Base-by-base conservation (phyloP, 1,140 invertebrate genomes). In the Pissodes strobi region DNA sequence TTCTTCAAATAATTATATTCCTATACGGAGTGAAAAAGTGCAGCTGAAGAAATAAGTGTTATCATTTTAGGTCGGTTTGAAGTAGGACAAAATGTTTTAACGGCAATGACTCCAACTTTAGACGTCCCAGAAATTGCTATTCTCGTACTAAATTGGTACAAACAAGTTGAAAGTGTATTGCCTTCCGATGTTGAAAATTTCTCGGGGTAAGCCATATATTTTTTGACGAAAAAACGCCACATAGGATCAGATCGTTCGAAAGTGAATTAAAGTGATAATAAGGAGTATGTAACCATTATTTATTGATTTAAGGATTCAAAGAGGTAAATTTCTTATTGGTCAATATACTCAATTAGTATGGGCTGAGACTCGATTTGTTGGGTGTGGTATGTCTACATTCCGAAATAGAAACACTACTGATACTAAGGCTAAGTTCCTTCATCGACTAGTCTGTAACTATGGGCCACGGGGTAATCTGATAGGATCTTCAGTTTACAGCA, bases 271-370 rank as follows among this genome's bases (percentile, higher is more conserved):
- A n/a, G n/a, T n/a, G n/a, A n/a, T n/a, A n/a, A n/a, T n/a, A n/a
- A n/a, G n/a, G n/a, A n/a, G n/a, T n/a, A n/a, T n/a, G n/a, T n/a
- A n/a, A 48, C 10, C 15, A n/a, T 1, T 6, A 48, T 10, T 48
- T 10, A 34, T 51, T 21, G 0, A 21, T 53, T 53, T 53, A 45
- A 68, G 67, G 19, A 51, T 64, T 37, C 21, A 61, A 52, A 55
- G 61, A 60, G 61, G 67, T 23, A 49, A 57, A 51, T 53, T 21
- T 30, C 21, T 64, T 9, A 64, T 69, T 43, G 78, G 82, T 48
- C 82, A 83, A 62, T 85, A 83, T 70, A 83, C 82, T 0, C 83
- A 84, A 70, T 73, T 85, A 49, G 69, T 81, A 13, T 85, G 84
- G 84, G 82, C 79, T n/a, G 76, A 79, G n/a, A 81, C 82, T 0